Conservation (phyloP, 1,140 invertebrate genomes). For the Cotesia typhae region DNA sequence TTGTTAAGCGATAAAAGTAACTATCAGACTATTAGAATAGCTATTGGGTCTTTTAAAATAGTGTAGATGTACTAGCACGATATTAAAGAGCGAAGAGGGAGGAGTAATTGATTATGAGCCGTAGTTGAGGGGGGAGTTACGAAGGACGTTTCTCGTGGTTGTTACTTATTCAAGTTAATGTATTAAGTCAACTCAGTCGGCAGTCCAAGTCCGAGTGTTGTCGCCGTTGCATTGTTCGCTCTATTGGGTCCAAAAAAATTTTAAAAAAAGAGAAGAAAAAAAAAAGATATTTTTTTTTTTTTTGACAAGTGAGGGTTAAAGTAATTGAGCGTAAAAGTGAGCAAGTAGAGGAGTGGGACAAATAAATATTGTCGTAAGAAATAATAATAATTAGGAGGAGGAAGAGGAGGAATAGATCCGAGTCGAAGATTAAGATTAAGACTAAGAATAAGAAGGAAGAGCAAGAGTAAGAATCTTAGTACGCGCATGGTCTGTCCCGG, state of each 20-base stretch:
- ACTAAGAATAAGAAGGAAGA: constrained; percentile 4
- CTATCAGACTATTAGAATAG: constrained; percentile 8
- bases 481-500: constrained; percentile 42
- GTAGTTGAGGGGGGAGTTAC: constrained; percentile 16
- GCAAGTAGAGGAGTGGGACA: too few relatives aligned
- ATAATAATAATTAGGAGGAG: too few relatives aligned
- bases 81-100: constrained; percentile 24
- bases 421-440: too few relatives aligned
- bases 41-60: background rate
- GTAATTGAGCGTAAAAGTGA: too few relatives aligned
- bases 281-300: too few relatives aligned
- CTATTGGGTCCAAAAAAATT: too few relatives aligned
- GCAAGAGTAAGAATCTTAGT: constrained; percentile 17
- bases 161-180: background rate
- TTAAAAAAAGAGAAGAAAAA: too few relatives aligned
- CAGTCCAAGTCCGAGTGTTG: background rate
- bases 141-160: constrained; percentile 5
- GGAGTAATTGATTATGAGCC: constrained; percentile 37
- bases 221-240: too few relatives aligned
- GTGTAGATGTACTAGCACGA: constrained; percentile 13
- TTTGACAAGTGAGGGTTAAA: too few relatives aligned
- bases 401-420: background rate
- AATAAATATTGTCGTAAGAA: too few relatives aligned
- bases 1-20: background rate
- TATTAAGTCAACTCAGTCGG: background rate